phyloP scores from a whole-genome alignment of 2,888 invertebrate species.

The Boloria selene region DNA sequence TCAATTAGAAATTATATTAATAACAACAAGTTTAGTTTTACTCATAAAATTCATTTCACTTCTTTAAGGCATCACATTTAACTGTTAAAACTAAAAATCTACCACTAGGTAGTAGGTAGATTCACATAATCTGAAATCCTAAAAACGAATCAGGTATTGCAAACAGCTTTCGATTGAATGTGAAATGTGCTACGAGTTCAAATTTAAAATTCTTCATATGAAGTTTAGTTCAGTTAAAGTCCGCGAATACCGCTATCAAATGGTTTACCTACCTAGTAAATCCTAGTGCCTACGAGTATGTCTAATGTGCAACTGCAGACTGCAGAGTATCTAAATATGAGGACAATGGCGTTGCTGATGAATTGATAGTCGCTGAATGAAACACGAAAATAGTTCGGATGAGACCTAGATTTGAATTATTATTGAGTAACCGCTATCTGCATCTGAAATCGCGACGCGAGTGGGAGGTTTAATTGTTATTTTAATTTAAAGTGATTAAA shows the following conservation, averaged over 20 bases:
- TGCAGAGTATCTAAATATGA: neutral
- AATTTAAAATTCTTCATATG: too few species aligned
- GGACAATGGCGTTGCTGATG: slow-evolving; percentile 13
- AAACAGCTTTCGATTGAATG: too few species aligned
- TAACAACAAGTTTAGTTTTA: too few species aligned
- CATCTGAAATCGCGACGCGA: neutral
- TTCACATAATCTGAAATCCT: too few species aligned
- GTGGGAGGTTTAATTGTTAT: neutral
- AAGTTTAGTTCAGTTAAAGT: too few species aligned
- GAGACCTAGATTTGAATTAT: slow-evolving; percentile 25
- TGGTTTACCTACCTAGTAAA: neutral
- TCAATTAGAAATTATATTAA: neutral
- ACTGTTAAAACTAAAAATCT: too few species aligned
- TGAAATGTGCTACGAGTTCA: too few species aligned
- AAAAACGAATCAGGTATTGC: too few species aligned
- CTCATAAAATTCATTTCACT: too few species aligned
- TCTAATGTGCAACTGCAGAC: neutral
- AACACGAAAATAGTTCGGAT: slow-evolving; percentile 14
- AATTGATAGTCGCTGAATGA: slow-evolving; percentile 24
- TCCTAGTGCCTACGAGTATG: neutral
- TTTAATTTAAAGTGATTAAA: neutral
- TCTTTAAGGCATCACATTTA: too few species aligned
- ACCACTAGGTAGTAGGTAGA: too few species aligned
- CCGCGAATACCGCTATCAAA: neutral
- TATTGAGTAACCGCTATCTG: slow-evolving; percentile 1